Base-by-base conservation (phyloP, 2,797 vertebrate genomes). In the Sebastes oblongus region DNA sequence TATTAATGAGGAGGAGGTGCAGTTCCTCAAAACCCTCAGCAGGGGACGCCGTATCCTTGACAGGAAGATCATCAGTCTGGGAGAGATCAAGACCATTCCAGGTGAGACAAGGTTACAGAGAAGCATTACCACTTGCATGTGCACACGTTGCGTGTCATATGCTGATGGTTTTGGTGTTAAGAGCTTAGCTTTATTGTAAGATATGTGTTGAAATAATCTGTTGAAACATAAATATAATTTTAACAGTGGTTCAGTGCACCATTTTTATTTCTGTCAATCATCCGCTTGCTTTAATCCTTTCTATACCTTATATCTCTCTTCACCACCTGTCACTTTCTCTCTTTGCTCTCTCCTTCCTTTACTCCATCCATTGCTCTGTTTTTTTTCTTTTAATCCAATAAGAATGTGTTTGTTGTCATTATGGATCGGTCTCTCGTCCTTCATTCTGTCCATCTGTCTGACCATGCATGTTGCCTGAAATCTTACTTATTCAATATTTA, bases 21-120 rank as follows among this genome's bases (percentile, higher is more conserved):
- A 99, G 91, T 99, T 99, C 89, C 95, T 99, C 62, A 99, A 99
- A 94, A 99, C 98, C 0, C 97, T 99, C 82, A 99, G 94, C 92
- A 97, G 98, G 77, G 98, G 98, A 12, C 97, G 98, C 24, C 97
- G 97, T 22, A 99, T 99, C 88, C 94, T 99, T 4, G 98, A 99
- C 84, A 92, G 98, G 73, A 99, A 99, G 93, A 99, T 99, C 82
- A 96, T 96, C 91, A 99, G 97, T 81, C 89, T 99, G 78, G 97
- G 96, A 58, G 97, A 97, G 67, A 93, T 93, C 86, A 97, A 96
- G 88, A 95, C 88, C 77, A 97, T 99, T 81, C 98, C 98, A n/a
- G 98, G 98, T 99, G 81, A 88, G 87, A 65, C 5, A 0, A 24
- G 1, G 30, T n/a, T 25, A 7, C 42, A 14, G 11, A 8, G 14